Base-by-base conservation (phyloP, 2,113 vertebrate genomes). In the Aegotheles bennettii region DNA sequence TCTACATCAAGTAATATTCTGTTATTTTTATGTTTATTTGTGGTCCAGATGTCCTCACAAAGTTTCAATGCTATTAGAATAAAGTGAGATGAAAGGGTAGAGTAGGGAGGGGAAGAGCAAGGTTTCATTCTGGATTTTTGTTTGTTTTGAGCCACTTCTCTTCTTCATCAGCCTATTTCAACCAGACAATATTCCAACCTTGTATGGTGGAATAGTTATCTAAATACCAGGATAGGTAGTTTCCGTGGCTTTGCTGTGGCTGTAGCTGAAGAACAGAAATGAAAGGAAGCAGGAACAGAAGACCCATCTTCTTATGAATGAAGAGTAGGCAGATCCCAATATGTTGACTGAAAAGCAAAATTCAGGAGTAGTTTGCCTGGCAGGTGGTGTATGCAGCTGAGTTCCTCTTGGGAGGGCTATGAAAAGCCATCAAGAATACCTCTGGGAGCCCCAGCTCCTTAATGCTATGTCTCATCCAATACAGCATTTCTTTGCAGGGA, bases 71-170 rank as follows among this genome's bases (percentile, higher is more conserved):
- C 31, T 60, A 43, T 71, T 51, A 16, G 38, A 61, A 82, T 36
- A 45, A 51, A 6, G 10, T 13, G 73, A 85, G 15, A 45, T 11
- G 26, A 50, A 90, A 57, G 25, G 20, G 17, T 26, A 8, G 24
- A 35, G 9, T 17, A 36, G 15, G 38, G 26, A 57, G 3, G 4
- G 12, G 38, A 74, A 63, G 10, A 78, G 3, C 5, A 36, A 36
- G 7, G 4, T 26, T 77, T 69, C 0, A 0, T n/a, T 74, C 23
- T 54, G 29, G 20, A 42, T 45, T 80, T 76, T 85, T 54, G 7
- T 73, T 63, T 71, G 7, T 26, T 57, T 80, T 56, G 29, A 75
- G 29, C 13, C 47, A 20, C 5, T 60, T 67, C 19, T 51, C 23
- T 40, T 75, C n/a, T 71, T 51, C 54, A 31, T 26, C 63, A 83